Base-by-base conservation (phyloP, 2,113 vertebrate genomes). In the Xiphophorus couchianus region DNA sequence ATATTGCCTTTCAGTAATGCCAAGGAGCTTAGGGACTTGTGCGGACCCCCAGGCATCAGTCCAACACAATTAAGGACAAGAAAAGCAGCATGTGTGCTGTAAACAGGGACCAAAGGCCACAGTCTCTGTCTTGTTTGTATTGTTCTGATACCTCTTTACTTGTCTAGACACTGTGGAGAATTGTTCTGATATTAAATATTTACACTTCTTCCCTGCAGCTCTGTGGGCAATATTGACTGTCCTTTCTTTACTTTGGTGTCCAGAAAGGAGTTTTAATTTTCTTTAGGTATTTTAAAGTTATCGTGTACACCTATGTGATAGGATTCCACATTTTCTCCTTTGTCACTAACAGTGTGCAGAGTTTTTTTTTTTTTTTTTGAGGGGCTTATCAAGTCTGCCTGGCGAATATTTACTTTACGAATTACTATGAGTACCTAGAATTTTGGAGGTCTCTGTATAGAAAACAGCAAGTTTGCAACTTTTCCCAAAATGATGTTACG, bases 1-100 rank as follows among this genome's bases (percentile, higher is more conserved):
- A 93, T 93, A 93, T 87, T 87, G 89, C 86, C 85, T 91, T 70
- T 69, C 69, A 77, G 76, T 91, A 82, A 86, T 83, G 85, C 88
- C 89, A 86, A 84, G 74, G 76, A 86, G 89, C 86, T 90, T 67
- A 87, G 85, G 83, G 86, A 89, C 74, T 78, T 66, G 72, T 67
- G n/a, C 6, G 44, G 75, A 83, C 88, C 92, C 87, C 66, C 67
- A 87, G 91, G 90, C 91, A 86, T 79, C 76, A 82, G 76, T 73
- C 89, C 86, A 92, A 88, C 89, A 92, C 92, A 92, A 92, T 94
- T 93, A 92, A 86, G 84, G 87, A 90, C 89, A 88, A 90, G 84
- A 69, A 73, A 86, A 87, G 74, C 82, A 82, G 82, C 86, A 84
- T 87, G 86, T 89, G 80, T 76, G 77, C 78, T 75, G 82, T 65